phyloP scores from a whole-genome alignment of 2,113 vertebrate species.

The Delphinus delphis region DNA sequence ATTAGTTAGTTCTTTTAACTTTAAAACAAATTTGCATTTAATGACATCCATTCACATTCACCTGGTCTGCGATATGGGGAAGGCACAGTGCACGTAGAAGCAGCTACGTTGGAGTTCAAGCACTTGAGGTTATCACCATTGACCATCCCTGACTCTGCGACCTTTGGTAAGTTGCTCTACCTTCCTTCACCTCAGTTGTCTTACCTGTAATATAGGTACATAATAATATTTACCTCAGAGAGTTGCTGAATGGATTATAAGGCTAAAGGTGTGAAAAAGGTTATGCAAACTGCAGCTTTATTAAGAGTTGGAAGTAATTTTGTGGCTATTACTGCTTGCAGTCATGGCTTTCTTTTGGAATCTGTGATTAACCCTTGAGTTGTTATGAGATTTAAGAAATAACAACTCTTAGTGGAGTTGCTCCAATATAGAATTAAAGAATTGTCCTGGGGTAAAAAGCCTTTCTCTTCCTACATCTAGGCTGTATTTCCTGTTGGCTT shows the following conservation, averaged over 20 bases:
- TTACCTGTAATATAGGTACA: neutral
- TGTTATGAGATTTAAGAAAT: slow-evolving; percentile 22
- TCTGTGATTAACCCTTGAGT: slow-evolving; percentile 26
- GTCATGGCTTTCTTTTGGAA: neutral
- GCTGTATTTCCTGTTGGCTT: slow-evolving; percentile 11
- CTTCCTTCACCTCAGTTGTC: neutral
- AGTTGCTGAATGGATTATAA: neutral
- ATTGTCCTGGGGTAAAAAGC: neutral
- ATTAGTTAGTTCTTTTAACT: neutral
- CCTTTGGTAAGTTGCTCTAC: neutral
- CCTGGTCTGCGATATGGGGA: neutral
- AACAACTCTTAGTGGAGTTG: neutral
- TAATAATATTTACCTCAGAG: neutral
- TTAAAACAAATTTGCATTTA: neutral
- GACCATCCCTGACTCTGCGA: neutral
- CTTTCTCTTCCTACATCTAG: neutral
- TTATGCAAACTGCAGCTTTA: neutral
- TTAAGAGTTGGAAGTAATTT: neutral
- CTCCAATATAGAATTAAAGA: slow-evolving; percentile 9
- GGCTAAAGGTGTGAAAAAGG: neutral
- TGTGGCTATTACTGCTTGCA: neutral
- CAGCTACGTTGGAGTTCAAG: neutral
- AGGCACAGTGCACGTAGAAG: neutral
- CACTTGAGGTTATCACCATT: neutral
- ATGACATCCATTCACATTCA: neutral